Evolutionary conservation across 2,113 vertebrate species (phyloP).

Genomic region (Pterocles burchelli): DNA sequence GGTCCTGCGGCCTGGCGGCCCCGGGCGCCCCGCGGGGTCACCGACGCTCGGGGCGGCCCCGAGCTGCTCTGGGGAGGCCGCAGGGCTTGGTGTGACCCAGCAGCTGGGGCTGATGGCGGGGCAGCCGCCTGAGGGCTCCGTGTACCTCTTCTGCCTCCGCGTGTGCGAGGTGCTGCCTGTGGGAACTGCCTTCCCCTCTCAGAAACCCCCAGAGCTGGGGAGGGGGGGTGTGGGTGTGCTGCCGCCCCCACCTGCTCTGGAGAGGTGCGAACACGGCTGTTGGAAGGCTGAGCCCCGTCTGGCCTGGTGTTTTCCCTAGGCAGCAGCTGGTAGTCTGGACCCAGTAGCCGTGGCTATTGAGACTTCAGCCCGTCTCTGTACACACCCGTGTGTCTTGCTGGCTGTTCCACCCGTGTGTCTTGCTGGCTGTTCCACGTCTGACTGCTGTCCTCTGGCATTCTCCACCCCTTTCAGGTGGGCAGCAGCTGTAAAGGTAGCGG

Average conservation of each 20-base stretch:
- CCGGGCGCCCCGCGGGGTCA: no score
- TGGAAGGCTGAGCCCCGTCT: accelerated
- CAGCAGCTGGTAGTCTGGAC: no score
- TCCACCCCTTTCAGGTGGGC: accelerated
- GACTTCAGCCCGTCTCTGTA: accelerated
- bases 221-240: not conserved
- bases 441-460: accelerated
- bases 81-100: not conserved
- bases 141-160: accelerated
- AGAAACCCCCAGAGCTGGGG: no score
- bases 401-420: no score
- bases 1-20: not conserved
- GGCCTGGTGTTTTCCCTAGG: not conserved
- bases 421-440: accelerated
- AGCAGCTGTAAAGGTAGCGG: not conserved
- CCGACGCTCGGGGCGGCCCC: no score
- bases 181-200: no score
- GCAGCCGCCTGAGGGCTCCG: accelerated
- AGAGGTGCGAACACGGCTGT: accelerated
- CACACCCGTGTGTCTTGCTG: not conserved
- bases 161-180: accelerated
- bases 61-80: no score
- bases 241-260: not conserved
- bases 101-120: not conserved
- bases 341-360: not conserved